Base-by-base conservation (phyloP, 2,888 invertebrate genomes). In the Monochamus alternatus region DNA sequence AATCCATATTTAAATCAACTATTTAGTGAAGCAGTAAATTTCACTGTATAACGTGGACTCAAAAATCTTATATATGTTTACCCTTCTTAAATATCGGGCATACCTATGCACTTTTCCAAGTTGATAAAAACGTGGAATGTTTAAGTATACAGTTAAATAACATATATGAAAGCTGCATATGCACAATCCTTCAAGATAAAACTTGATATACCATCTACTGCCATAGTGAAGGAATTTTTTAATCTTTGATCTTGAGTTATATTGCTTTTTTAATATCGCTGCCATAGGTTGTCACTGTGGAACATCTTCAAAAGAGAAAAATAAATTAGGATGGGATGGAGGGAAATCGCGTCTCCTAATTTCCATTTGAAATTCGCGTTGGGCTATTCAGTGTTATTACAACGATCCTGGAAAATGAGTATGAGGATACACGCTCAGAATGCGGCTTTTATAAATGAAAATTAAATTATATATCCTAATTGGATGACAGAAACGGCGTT, bases 401-500 rank as follows among this genome's bases (percentile, higher is more conserved):
- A 47, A 47, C 9, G 47, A 64, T 51, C 22, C 44, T 31, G 47
- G 12, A 12, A 47, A 64, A 64, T 38, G 55, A 32, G 66, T 12
- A 32, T 32, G 38, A 31, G 66, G 31, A 55, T 66, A 55, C 32
- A 55, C 55, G 55, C 38, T 32, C 52, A 5, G 55, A 38, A 66
- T 9, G 66, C 32, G 31, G 32, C 38, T 44, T 47, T 51, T 66
- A 32, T 55, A 66, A 66, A 66, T 66, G 66, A 55, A 55, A 66
- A 66, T 66, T 66, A 66, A 66, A 66, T 66, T 66, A 66, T 66
- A 38, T 52, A 8, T 31, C 55, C 14, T 55, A 66, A 66, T 66
- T 66, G 55, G 31, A 55, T 52, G 31, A 31, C 52, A 52, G 52
- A 32, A 38, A 64, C 38, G 62, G 38, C 43, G 38, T 63, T 63